Conservation (phyloP, 2,113 vertebrate species). For the Mobula birostris region DNA sequence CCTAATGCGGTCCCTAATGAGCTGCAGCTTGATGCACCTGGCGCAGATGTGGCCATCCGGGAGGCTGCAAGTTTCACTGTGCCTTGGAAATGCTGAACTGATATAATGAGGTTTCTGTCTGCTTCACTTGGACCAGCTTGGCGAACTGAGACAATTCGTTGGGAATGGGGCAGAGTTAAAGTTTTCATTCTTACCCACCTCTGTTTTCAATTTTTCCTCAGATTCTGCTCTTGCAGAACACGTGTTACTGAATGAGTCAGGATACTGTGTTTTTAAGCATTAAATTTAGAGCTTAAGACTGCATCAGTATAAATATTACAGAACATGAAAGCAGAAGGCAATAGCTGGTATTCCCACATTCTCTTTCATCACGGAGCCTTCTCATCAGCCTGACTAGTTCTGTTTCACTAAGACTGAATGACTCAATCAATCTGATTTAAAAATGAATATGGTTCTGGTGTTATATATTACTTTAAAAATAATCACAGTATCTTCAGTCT, state of each 20-base stretch:
- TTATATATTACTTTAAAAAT: conserved; percentile 5
- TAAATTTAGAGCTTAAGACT: background rate
- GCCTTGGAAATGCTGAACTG: background rate
- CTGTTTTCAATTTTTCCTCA: background rate
- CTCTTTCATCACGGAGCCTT: background rate
- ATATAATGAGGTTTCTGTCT: background rate
- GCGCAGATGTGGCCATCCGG: no score
- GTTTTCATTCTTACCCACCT: background rate
- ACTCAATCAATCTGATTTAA: conserved; percentile 15
- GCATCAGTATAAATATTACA: conserved; percentile 42
- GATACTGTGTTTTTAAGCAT: background rate
- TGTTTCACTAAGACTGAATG: background rate
- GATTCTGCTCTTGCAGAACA: background rate
- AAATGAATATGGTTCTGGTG: background rate
- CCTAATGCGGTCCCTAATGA: no score
- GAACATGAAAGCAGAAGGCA: conserved; percentile 42
- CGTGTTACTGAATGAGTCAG: background rate
- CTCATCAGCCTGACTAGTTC: background rate
- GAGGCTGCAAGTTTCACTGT: background rate
- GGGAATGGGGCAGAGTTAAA: background rate
- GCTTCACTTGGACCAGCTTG: background rate
- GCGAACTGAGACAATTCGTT: background rate
- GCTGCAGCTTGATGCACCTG: no score
- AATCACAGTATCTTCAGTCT: background rate
- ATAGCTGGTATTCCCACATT: background rate